phyloP scores from a whole-genome alignment of 2,797 vertebrate species.

The Peromyscus melanophrys region DNA sequence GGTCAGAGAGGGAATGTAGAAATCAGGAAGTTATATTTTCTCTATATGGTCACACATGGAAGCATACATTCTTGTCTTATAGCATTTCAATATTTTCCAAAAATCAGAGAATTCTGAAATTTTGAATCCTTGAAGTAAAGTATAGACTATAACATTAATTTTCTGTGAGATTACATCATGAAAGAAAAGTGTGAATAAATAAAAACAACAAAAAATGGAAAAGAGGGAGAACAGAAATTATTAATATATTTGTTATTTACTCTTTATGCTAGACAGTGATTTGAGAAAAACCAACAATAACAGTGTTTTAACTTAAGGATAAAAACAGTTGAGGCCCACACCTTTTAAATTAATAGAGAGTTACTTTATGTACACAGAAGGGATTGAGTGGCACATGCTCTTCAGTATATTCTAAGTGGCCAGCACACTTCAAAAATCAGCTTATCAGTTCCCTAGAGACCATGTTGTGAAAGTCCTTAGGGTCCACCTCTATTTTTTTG shows the following conservation, averaged over 20 bases:
- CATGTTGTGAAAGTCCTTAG: not conserved
- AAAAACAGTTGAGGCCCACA: not conserved
- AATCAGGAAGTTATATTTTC: slow-evolving; percentile 77
- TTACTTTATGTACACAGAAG: not conserved
- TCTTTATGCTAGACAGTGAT: not conserved
- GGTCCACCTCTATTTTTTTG: not conserved
- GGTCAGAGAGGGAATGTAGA: slow-evolving; percentile 87
- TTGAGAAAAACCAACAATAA: not conserved
- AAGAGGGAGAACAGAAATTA: not conserved
- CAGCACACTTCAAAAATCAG: not conserved
- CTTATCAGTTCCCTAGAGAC: not conserved
- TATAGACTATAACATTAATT: not conserved
- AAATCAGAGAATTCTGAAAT: not conserved
- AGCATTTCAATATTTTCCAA: not conserved
- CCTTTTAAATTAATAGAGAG: not conserved
- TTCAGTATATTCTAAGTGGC: not conserved
- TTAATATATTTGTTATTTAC: not conserved
- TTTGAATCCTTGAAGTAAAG: slow-evolving; percentile 26
- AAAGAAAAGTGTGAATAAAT: not conserved
- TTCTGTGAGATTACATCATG: not conserved
- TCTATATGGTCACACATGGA: not conserved
- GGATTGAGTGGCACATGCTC: not conserved
- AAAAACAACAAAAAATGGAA: not conserved
- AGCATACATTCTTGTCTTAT: not conserved
- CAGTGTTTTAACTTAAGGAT: not conserved